A percentile compares a stretch with the other conserved stretches of the same genome.
Conservation (phyloP, 2,113 vertebrate species). For the Picathartes gymnocephalus region DNA sequence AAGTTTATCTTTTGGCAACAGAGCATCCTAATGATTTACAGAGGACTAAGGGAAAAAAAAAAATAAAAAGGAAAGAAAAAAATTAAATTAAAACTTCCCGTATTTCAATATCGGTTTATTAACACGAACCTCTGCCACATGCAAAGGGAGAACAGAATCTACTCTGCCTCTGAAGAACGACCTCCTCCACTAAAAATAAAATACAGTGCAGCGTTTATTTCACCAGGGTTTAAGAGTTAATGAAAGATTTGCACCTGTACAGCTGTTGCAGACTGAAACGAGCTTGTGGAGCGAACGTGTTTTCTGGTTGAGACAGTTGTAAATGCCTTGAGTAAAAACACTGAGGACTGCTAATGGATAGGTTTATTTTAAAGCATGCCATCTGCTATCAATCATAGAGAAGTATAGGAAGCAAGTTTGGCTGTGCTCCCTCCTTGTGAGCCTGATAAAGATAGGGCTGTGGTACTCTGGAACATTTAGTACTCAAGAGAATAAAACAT, state of each 20-base stretch:
- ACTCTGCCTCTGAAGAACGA: slow-evolving; percentile 21
- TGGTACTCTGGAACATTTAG: slow-evolving; percentile 80
- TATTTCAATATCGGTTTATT: background rate
- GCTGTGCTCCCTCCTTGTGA: slow-evolving; percentile 78
- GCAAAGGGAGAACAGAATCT: slow-evolving; percentile 5
- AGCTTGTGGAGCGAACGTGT: slow-evolving; percentile 66
- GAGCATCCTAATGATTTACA: background rate
- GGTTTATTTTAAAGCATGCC: slow-evolving; percentile 95
- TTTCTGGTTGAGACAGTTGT: slow-evolving; percentile 82
- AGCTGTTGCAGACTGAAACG: slow-evolving; percentile 70
- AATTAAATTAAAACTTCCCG: background rate
- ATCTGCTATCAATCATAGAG: slow-evolving; percentile 94
- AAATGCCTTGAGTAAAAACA: slow-evolving; percentile 86
- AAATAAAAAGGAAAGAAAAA: too few species aligned
- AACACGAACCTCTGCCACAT: background rate
- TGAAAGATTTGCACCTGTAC: slow-evolving; percentile 91
- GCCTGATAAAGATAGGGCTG: slow-evolving; percentile 86
- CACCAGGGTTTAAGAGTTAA: slow-evolving; percentile 78
- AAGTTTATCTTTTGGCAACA: background rate
- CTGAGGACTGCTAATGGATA: slow-evolving; percentile 92
- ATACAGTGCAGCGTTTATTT: slow-evolving; percentile 65
- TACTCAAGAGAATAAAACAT: slow-evolving; percentile 94
- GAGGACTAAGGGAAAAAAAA: background rate
- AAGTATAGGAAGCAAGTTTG: slow-evolving; percentile 88
- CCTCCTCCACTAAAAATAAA: slow-evolving; percentile 62